A percentile compares a stretch with the other conserved stretches of the same genome.
Evolutionary conservation across 1,140 invertebrate genomes (phyloP).

Genomic region (Daktulosphaira vitifoliae): DNA sequence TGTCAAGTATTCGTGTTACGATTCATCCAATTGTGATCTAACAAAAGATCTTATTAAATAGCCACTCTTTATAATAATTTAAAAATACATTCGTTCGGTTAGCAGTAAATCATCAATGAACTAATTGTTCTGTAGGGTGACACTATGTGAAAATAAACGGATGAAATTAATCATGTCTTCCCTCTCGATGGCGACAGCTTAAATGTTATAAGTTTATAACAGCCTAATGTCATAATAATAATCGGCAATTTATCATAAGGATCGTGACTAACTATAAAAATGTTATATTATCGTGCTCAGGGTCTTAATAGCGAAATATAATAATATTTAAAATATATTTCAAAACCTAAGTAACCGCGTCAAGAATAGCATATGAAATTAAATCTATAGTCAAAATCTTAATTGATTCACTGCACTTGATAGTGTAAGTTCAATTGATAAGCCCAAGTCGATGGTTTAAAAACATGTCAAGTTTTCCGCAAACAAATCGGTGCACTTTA

Average conservation of each 20-base stretch:
- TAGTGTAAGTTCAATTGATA: too few relatives aligned
- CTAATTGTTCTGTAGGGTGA: not conserved
- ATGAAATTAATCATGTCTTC: constrained; percentile 2
- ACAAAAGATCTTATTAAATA: constrained; percentile 26
- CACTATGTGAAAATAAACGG: not conserved
- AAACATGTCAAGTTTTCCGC: too few relatives aligned
- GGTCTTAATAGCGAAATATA: too few relatives aligned
- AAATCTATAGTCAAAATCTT: too few relatives aligned
- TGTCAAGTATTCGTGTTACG: constrained; percentile 26
- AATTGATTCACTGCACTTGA: too few relatives aligned
- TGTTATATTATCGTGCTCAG: too few relatives aligned
- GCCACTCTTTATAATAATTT: not conserved
- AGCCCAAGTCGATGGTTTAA: too few relatives aligned
- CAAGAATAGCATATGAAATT: too few relatives aligned
- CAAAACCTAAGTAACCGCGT: too few relatives aligned
- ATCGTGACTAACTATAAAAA: constrained; percentile 9
- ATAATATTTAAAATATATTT: too few relatives aligned
- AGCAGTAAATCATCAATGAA: not conserved
- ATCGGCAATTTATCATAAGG: constrained; percentile 2
- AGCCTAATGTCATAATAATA: not conserved
- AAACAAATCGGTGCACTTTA: too few relatives aligned
- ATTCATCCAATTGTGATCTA: constrained; percentile 16
- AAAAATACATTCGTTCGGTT: not conserved
- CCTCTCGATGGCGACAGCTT: not conserved
- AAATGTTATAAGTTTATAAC: not conserved